Evolutionary conservation across 2,888 invertebrate species (phyloP).

Genomic region (Lepidonotus clava): DNA sequence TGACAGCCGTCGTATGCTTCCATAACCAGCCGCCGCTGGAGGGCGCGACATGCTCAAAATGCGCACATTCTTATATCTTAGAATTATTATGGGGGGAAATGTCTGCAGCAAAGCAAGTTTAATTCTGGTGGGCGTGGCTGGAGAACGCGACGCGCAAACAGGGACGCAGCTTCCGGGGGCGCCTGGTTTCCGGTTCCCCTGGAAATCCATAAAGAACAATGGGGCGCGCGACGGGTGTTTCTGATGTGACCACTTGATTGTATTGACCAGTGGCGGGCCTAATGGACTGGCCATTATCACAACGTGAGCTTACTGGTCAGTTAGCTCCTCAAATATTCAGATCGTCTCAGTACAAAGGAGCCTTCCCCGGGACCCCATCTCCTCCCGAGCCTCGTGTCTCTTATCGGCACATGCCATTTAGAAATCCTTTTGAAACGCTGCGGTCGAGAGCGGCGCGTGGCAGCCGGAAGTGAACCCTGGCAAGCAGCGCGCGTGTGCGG

Average conservation of each 20-base stretch:
- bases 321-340: background rate
- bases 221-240: background rate
- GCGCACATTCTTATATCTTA: too few relatives aligned
- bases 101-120: too few relatives aligned
- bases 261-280: background rate
- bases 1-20: background rate
- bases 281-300: background rate
- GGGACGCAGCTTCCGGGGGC: too few relatives aligned
- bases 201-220: constrained; percentile 27
- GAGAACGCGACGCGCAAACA: too few relatives aligned
- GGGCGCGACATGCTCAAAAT: too few relatives aligned
- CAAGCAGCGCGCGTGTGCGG: background rate
- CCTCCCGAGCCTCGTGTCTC: background rate
- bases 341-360: background rate
- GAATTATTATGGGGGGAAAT: too few relatives aligned
- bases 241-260: constrained; percentile 12
- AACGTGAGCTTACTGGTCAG: background rate
- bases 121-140: too few relatives aligned
- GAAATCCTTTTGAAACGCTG: background rate
- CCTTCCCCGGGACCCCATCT: background rate
- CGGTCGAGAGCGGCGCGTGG: background rate
- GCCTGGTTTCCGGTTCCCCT: constrained; percentile 17
- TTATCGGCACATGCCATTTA: constrained; percentile 14
- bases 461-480: constrained; percentile 2
- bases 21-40: background rate